phyloP scores from a whole-genome alignment of 2,113 vertebrate genomes.

The Entelurus aequoreus region DNA sequence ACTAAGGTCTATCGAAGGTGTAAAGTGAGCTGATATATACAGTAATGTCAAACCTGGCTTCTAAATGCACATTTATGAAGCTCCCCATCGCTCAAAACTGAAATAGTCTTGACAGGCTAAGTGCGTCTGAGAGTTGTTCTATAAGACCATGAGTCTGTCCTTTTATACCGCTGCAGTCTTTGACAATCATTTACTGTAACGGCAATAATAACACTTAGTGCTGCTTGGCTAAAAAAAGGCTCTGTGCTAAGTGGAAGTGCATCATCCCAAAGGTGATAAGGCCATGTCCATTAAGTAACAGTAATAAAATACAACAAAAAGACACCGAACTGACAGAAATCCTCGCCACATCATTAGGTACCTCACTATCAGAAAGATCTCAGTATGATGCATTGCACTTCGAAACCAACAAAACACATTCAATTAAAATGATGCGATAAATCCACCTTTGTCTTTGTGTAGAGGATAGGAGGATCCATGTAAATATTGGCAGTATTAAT shows the following conservation, averaged over 20 bases:
- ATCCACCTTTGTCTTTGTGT: too few species aligned
- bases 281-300: background rate
- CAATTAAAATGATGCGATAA: too few species aligned
- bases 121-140: conserved; percentile 4
- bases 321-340: too few species aligned
- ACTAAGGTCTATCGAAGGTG: background rate
- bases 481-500: too few species aligned
- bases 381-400: background rate
- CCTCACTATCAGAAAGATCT: background rate
- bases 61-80: background rate
- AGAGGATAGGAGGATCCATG: too few species aligned
- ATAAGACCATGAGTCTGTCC: conserved; percentile 1
- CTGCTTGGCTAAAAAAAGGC: conserved; percentile 5
- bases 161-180: conserved; percentile 5
- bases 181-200: conserved; percentile 23
- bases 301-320: too few species aligned
- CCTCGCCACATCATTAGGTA: background rate
- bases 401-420: too few species aligned
- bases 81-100: background rate
- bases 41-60: background rate
- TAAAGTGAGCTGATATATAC: background rate
- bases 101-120: background rate
- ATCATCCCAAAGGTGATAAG: conserved; percentile 1
- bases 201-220: conserved; percentile 23
- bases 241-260: conserved; percentile 5